These are phyloP conservation scores for Apis laboriosa DNA, from an alignment of 1,140 invertebrate species.

Conservation along the genomic window DNA sequence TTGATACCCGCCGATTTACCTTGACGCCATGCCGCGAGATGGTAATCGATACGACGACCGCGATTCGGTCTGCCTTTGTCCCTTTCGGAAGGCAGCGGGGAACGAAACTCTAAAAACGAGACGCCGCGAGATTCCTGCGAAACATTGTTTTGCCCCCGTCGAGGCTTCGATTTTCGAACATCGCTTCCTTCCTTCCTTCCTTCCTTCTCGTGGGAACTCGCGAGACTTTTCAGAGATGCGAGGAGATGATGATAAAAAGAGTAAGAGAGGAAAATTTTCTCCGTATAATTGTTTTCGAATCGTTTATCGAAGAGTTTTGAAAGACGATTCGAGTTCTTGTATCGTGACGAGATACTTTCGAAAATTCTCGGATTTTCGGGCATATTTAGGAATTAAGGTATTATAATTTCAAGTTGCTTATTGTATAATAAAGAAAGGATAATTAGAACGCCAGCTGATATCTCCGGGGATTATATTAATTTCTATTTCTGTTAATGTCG, in stretches of 20 bases:
- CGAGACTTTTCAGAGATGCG: background rate
- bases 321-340: too few relatives aligned
- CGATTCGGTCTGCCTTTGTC: constrained; percentile 1
- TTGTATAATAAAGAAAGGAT: background rate
- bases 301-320: too few relatives aligned
- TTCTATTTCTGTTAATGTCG: constrained; percentile 11
- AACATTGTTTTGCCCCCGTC: background rate
- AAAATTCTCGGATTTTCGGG: too few relatives aligned
- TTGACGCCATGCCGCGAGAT: constrained; percentile 65
- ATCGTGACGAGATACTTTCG: too few relatives aligned
- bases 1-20: constrained; percentile 77
- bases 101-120: constrained; percentile 14
- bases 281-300: too few relatives aligned
- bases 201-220: background rate
- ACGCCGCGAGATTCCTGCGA: background rate
- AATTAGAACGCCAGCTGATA: background rate
- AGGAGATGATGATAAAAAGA: background rate
- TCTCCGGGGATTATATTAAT: background rate
- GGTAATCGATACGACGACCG: constrained; percentile 73
- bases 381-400: too few relatives aligned
- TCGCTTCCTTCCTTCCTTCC: too few relatives aligned
- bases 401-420: background rate
- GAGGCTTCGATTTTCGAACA: too few relatives aligned
- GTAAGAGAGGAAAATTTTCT: background rate
- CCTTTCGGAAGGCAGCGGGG: background rate